Base-by-base conservation (phyloP, 2,888 invertebrate genomes). In the Erebia palarica region DNA sequence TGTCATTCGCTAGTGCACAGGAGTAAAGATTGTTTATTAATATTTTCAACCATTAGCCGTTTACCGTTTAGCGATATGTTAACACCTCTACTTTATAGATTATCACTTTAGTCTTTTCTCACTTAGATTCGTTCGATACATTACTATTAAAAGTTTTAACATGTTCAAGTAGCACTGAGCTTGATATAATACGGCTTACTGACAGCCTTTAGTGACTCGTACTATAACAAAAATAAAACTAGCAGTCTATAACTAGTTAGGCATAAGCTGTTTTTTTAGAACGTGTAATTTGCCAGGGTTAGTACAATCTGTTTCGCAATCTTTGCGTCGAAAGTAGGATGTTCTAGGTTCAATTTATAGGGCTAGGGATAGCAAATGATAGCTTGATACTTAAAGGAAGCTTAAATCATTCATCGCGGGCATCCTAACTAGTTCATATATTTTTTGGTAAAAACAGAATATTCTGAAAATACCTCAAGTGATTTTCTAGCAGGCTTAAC, bases 191-290 rank as follows among this genome's bases (percentile, higher is more conserved):
- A 27, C 27, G 27, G 27, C 27, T 27, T 27, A 27, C 27, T 27
- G 2, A 27, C 27, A 36, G 36, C 36, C 36, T 36, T 7, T 36
- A 36, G 36, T 36, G 36, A 36, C 36, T 36, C 36, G 36, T 36
- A 1, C 27, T 27, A 27, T 27, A 27, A 27, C 36, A 36, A n/a
- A 5, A 14, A 11, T 14, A 53, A 10, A 9, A 16, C 18, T 18
- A 21, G 27, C 14, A 7, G n/a, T 59, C n/a, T 59, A 36, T 36
- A 36, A 4, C 27, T 36, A 59, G 14, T 51, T 27, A 64, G 27
- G 27, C 49, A 51, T 51, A 64, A 61, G 18, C 44, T 49, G 51
- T 3, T 64, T 64, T 64, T 13, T 64, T 49, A 47, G 13, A 18
- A 1, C 7, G 3, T 5, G 61, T 44, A 61, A 14, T 42, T 42